Percentiles rank a stretch among this genome's conserved stretches.
These are phyloP conservation scores for Meandrina meandrites DNA, from an alignment of 92 coral and sea anemone genomes.

Conservation along the genomic window DNA sequence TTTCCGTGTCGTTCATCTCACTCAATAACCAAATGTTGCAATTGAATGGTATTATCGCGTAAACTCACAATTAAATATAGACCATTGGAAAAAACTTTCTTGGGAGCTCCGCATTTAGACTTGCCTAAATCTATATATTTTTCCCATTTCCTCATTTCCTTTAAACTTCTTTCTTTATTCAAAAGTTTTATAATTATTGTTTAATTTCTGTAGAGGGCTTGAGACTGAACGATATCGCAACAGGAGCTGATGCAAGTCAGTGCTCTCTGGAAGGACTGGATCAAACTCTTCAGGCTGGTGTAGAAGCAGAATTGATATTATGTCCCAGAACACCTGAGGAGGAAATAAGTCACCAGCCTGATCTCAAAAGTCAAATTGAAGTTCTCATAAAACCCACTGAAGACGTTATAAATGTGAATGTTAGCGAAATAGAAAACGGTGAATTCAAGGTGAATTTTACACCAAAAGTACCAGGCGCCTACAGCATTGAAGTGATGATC, in stretches of 20 bases:
- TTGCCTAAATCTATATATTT: too few species aligned
- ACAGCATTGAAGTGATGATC: not conserved
- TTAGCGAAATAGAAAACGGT: not conserved
- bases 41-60: too few species aligned
- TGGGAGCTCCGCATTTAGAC: too few species aligned
- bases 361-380: not conserved
- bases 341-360: not conserved
- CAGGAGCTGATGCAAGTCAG: not conserved
- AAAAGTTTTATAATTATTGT: too few species aligned
- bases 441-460: not conserved
- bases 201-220: too few species aligned
- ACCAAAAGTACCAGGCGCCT: not conserved
- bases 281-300: not conserved
- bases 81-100: too few species aligned
- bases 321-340: slow-evolving; percentile 8
- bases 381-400: not conserved
- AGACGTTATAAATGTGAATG: not conserved
- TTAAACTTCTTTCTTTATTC: too few species aligned
- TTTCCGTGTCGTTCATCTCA: too few species aligned
- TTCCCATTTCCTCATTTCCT: too few species aligned
- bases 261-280: not conserved
- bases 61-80: too few species aligned
- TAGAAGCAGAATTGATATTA: not conserved
- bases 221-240: not conserved
- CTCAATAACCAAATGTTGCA: too few species aligned